Conservation (phyloP, 2,888 invertebrate genomes). For the Cartodere bifasciata region DNA sequence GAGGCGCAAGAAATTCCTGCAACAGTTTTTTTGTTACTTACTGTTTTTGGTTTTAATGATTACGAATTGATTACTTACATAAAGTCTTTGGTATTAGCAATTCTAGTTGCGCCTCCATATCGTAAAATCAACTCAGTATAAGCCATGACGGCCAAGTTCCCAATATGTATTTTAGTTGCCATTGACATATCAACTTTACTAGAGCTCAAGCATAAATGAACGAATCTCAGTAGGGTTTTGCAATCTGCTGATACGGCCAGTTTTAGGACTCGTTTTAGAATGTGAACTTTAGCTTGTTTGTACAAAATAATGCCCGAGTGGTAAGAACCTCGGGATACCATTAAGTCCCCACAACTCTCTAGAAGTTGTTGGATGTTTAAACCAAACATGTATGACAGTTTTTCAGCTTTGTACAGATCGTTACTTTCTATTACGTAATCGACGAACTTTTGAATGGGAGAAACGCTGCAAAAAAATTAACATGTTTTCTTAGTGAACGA, state of each 20-base stretch:
- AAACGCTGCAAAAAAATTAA: slow-evolving; percentile 26
- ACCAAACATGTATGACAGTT: slow-evolving; percentile 44
- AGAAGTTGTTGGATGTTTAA: slow-evolving; percentile 53
- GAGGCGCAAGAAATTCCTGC: slow-evolving; percentile 43
- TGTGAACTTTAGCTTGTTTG: slow-evolving; percentile 44
- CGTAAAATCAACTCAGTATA: slow-evolving; percentile 44
- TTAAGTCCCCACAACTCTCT: slow-evolving; percentile 70
- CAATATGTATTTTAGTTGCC: slow-evolving; percentile 48
- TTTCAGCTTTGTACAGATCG: slow-evolving; percentile 42
- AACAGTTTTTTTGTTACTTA: slow-evolving; percentile 15
- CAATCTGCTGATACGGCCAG: slow-evolving; percentile 50
- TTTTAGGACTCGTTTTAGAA: slow-evolving; percentile 47
- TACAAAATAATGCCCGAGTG: slow-evolving; percentile 70
- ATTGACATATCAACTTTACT: slow-evolving; percentile 44
- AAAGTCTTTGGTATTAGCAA: slow-evolving; percentile 36
- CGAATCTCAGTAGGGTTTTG: slow-evolving; percentile 45
- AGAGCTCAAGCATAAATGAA: slow-evolving; percentile 41
- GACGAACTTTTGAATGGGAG: slow-evolving; percentile 41
- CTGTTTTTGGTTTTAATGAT: not conserved
- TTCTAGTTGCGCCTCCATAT: slow-evolving; percentile 29
- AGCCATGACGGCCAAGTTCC: slow-evolving; percentile 52
- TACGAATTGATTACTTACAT: slow-evolving; percentile 32
- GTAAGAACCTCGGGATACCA: slow-evolving; percentile 60
- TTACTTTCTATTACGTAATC: slow-evolving; percentile 41
- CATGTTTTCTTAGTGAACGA: too few relatives aligned